These are phyloP conservation scores for Augochlorella aurata DNA, from an alignment of 2,888 invertebrate genomes.

Conservation along the genomic window DNA sequence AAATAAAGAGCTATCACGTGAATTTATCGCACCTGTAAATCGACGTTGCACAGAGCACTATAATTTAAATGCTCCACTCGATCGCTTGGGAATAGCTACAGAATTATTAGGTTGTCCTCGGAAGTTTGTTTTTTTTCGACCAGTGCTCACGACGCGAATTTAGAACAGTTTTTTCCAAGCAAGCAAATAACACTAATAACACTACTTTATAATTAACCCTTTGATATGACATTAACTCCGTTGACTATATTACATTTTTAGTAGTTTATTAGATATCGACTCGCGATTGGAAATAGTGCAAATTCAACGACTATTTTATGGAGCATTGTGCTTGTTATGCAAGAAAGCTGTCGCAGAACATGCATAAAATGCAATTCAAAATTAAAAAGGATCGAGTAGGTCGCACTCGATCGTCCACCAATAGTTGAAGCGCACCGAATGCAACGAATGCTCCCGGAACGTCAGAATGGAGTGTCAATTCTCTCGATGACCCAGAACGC, in stretches of 20 bases:
- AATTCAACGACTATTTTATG: no score
- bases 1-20: background rate
- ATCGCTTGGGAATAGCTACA: background rate
- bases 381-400: background rate
- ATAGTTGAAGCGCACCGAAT: background rate
- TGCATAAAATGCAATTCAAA: no score
- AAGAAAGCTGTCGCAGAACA: no score
- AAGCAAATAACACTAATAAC: background rate
- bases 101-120: background rate
- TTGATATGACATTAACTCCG: no score
- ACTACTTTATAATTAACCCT: no score
- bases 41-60: background rate
- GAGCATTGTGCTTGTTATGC: no score
- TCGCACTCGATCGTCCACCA: background rate
- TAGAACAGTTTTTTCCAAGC: background rate
- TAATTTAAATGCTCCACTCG: background rate
- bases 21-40: background rate
- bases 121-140: background rate
- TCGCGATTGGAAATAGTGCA: no score
- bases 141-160: background rate
- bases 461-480: constrained; percentile 19
- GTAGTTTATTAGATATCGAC: no score
- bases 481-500: constrained; percentile 17
- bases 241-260: no score
- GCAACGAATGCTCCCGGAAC: constrained; percentile 4